Base-by-base conservation (phyloP, 2,113 vertebrate genomes). In the Epinephelus cyanopodus region DNA sequence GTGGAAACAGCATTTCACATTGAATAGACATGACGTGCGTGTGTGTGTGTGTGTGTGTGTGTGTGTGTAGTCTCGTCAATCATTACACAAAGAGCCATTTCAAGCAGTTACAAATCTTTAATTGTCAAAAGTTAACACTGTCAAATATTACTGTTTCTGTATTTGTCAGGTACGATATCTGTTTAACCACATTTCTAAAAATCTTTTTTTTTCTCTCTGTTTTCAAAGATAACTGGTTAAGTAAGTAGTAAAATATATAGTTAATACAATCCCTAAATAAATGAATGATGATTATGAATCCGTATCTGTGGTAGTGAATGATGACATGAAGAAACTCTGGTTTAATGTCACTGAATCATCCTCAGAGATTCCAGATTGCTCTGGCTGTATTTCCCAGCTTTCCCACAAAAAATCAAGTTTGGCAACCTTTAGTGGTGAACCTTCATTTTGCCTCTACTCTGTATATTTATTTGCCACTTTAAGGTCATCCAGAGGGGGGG, bases 41-140 rank as follows among this genome's bases (percentile, higher is more conserved):
- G 21, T 33, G 18, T 50, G 25, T 74, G 2, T 37, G 27, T 29
- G 27, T 29, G 29, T 29, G 29, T 29, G 29, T 29, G 29, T 29
- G 29, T 29, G 18, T 50, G 27, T 74, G 2, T 37, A 0, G 3
- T 45, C 4, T 57, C 39, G 15, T 11, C 33, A 90, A 52, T 77
- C 60, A 88, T 27, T 1, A 86, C 69, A 86, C 77, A 87, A 74
- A 81, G 27, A 74, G 4, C 10, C 52, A 45, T 64, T 87, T 90
- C 78, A 89, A 90, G 87, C 89, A 90, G 70, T 94, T 93, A 92
- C 87, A 92, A 93, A 94, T 92, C 63, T 94, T 94, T 93, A 93
- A 86, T 94, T 89, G 74, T 93, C 88, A 93, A 94, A 94, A 94
- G 81, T 86, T 54, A 77, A 86, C 89, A 91, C 87, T 89, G 89